Conservation (phyloP, 1,140 invertebrate genomes). For the Metopolophium dirhodum region DNA sequence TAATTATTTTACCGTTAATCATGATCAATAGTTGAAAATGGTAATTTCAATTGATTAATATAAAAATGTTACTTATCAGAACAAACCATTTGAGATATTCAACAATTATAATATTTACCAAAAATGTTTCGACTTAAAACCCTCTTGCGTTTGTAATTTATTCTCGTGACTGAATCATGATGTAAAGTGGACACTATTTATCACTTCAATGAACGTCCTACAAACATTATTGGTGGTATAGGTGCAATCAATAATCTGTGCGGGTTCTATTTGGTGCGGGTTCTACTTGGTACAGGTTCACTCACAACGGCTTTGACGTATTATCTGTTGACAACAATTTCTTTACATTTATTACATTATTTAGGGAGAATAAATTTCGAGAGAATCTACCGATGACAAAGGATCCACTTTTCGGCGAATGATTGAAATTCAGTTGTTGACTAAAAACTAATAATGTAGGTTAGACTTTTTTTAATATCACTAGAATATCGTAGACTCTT, state of each 20-base stretch:
- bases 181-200: background rate
- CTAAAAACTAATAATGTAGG: conserved; percentile 6
- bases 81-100: background rate
- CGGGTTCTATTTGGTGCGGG: background rate
- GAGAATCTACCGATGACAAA: background rate
- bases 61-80: background rate
- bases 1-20: no score
- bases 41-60: no score
- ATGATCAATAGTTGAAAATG: no score
- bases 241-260: background rate
- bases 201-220: no score
- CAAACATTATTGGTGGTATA: background rate
- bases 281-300: background rate
- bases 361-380: background rate
- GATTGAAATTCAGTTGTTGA: background rate
- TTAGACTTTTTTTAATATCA: background rate
- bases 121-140: background rate
- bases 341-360: background rate
- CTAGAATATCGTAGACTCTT: background rate
- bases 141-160: background rate
- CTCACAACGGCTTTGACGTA: background rate
- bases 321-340: background rate
- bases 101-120: background rate
- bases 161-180: background rate
- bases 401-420: background rate